Base-by-base conservation (phyloP, 2,797 vertebrate genomes). In the Oreortyx pictus region DNA sequence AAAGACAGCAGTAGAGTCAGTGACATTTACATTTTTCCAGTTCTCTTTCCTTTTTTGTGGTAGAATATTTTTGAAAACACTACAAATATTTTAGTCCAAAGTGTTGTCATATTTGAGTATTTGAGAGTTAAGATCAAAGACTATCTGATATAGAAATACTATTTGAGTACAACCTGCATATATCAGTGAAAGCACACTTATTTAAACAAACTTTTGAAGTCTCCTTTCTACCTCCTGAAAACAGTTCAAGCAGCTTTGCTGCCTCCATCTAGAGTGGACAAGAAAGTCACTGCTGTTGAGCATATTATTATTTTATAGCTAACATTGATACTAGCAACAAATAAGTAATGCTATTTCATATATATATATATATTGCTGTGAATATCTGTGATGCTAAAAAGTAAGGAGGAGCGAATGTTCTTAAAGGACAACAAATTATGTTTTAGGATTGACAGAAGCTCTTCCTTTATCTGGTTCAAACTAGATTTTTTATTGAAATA, bases 331-430 rank as follows among this genome's bases (percentile, higher is more conserved):
- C 49, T 50, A 27, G 49, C 50, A 52, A 52, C 14, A 52, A 52
- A 29, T 10, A 52, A 10, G 9, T 29, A 76, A 82, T 27, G 5
- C 0, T 17, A 8, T 75, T 71, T 50, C 39, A 82, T 7, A 67
- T 5, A 17, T 18, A 67, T 5, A 17, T 18, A 29, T 0, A 3
- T 1, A 68, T 24, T 41, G 47, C 7, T 46, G 14, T 56, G 9
- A 73, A 54, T 20, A 56, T 12, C 1, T 12, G 31, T 11, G 11
- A 56, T 10, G 7, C 12, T 52, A 18, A 71, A 91, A 56, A 43
- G 44, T 31, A 41, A 31, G 14, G 14, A 39, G 10, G 35, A 13
- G 39, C 4, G 17, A 61, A 31, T 22, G 6, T n/a, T 62, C 57
- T 44, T 31, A 60, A 7, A 50, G 49, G 15, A 27, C 22, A 50